Evolutionary conservation across 2,797 vertebrate genomes (phyloP).

Genomic region (Rhabdomys pumilio): DNA sequence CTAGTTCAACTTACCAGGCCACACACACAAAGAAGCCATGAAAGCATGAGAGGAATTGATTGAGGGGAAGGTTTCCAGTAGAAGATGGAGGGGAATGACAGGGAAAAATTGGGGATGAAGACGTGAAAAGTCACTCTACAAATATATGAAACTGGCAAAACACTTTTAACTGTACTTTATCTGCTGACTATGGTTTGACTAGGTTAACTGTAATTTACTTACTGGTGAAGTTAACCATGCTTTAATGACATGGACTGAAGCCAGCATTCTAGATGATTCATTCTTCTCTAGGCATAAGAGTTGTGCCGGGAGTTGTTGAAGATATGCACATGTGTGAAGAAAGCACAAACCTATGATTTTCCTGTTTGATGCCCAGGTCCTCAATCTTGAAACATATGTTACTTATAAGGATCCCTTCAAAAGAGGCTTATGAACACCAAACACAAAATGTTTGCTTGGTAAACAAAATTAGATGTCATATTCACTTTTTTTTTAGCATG

Average conservation of each 20-base stretch:
- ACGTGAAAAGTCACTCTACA: not conserved
- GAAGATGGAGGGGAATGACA: not conserved
- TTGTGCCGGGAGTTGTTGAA: not conserved
- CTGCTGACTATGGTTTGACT: constrained; percentile 2
- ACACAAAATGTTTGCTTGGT: constrained; percentile 19
- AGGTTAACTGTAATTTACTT: constrained; percentile 58
- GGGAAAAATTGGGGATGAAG: not conserved
- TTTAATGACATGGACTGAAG: constrained; percentile 19
- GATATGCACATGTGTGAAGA: constrained; percentile 13
- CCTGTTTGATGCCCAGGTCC: not conserved
- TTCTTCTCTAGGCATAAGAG: constrained; percentile 14
- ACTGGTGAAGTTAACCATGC: constrained; percentile 31
- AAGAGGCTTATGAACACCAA: constrained; percentile 26
- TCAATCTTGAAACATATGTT: constrained; percentile 42
- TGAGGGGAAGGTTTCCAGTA: not conserved
- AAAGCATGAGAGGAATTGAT: not conserved
- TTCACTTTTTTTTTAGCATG: constrained; percentile 33
- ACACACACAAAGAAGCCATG: not conserved
- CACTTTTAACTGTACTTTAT: not conserved
- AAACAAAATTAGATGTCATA: not conserved
- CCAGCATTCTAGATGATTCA: constrained; percentile 5
- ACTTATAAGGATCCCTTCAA: constrained; percentile 28
- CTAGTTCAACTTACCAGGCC: not conserved
- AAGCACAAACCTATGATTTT: constrained; percentile 17
- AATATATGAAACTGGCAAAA: not conserved